Evolutionary conservation across 2,888 invertebrate species (phyloP), one percentile per base, ranked within the genome.

Genomic region (Macrosoma leucophasiata): DNA sequence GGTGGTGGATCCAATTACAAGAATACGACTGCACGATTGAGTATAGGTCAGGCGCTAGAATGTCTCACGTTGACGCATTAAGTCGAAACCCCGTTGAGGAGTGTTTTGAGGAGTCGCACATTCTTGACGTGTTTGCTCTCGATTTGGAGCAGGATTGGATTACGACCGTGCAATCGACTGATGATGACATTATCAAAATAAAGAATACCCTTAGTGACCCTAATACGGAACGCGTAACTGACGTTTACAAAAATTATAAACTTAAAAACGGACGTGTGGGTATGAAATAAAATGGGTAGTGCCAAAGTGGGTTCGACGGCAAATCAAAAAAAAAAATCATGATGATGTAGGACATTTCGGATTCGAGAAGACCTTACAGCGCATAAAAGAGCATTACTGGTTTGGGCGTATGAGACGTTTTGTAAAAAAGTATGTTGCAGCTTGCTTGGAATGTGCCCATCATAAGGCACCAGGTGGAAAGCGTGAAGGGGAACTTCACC

Each of bases 341-440:
- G 50, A 54, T 15, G 49, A 52, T 4, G 21, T 49, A 0, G 50
- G 51, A 3, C 50, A 48, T 33, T 47, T 18, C 13, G 45, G 42
- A 2, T 43, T 33, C 3, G 36, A 41, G 3, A 54, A 43, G 22
- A 52, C 50, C 0, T 15, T 55, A 7, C 21, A 44, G 10, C 38
- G 41, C 4, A 40, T 55, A 2, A 27, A 20, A 13, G 13, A 29
- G n/a, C 13, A 24, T 10, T 55, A 32, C 36, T 57, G 54, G 54
- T 56, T 56, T 29, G 33, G 46, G 1, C 43, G 39, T 19, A 50
- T 56, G 48, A 20, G 47, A 3, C 14, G 32, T 1, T 52, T 52
- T 19, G 26, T 36, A 6, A 48, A 44, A 24, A 52, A 50, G 21
- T 50, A 52, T 13, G 43, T 50, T 1, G 9, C 24, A 1, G 33